These are phyloP conservation scores for Steinernema scapterisci DNA, from an alignment of 2,888 invertebrate species.

Conservation along the genomic window DNA sequence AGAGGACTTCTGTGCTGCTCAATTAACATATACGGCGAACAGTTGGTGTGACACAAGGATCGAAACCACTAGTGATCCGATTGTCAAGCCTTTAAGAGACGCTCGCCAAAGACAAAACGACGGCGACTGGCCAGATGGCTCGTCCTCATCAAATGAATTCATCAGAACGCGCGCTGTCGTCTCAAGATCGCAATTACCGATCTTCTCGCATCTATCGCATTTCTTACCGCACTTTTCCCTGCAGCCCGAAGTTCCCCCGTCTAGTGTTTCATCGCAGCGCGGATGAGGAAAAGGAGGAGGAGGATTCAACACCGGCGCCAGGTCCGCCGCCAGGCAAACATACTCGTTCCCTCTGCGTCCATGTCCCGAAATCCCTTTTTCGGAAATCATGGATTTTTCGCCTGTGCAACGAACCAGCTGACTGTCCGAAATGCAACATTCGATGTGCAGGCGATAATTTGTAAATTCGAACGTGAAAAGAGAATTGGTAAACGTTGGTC, in stretches of 20 bases:
- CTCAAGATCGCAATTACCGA: slow-evolving; percentile 30
- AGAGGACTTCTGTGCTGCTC: slow-evolving; percentile 20
- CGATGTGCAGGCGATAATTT: too few species aligned
- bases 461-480: too few species aligned
- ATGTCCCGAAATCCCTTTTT: too few species aligned
- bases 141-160: slow-evolving; percentile 28
- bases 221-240: neutral
- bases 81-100: slow-evolving; percentile 18
- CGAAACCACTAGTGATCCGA: slow-evolving; percentile 18
- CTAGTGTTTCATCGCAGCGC: too few species aligned
- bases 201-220: slow-evolving; percentile 1
- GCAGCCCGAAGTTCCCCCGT: neutral
- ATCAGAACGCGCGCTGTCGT: slow-evolving; percentile 6
- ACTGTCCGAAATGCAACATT: too few species aligned
- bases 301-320: too few species aligned
- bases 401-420: too few species aligned
- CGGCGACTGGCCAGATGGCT: slow-evolving; percentile 28
- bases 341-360: too few species aligned
- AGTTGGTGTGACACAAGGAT: slow-evolving; percentile 6
- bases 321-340: too few species aligned
- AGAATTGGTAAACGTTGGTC: slow-evolving; percentile 15
- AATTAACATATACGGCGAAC: slow-evolving; percentile 31
- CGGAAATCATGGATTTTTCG: too few species aligned
- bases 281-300: too few species aligned
- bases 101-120: slow-evolving; percentile 25